Conservation (phyloP, 2,797 vertebrate genomes). For the Choloepus didactylus region DNA sequence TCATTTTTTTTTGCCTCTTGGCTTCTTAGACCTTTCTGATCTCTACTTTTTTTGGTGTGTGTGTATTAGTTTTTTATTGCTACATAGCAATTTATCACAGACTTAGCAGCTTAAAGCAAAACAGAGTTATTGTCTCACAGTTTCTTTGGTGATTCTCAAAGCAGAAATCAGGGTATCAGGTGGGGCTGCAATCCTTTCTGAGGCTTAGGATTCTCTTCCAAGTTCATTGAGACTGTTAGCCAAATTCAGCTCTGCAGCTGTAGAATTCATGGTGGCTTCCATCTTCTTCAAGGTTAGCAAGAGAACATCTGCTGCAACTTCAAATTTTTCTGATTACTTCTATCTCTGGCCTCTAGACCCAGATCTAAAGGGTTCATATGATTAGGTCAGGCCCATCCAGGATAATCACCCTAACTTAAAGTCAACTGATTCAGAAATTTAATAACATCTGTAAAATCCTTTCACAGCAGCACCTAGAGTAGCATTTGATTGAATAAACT, state of each 20-base stretch:
- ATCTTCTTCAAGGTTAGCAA: not conserved
- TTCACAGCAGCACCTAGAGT: not conserved
- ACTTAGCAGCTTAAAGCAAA: not conserved
- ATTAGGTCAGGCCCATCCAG: not conserved
- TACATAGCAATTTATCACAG: not conserved
- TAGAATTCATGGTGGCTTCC: not conserved
- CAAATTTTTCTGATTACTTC: not conserved
- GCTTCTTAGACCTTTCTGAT: not conserved
- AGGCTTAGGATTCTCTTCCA: not conserved
- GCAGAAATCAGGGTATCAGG: not conserved
- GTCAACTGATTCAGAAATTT: no score
- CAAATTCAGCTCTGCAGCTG: no score
- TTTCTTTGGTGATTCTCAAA: not conserved
- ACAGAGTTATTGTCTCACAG: not conserved
- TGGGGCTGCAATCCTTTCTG: not conserved
- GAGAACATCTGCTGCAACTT: not conserved
- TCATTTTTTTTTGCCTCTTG: no score
- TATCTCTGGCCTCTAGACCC: not conserved
- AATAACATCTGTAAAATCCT: not conserved
- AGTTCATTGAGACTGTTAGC: not conserved
- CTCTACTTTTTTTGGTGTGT: not conserved
- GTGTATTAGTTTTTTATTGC: not conserved
- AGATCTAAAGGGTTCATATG: not conserved
- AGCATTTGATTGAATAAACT: conserved; percentile 27
- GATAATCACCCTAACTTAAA: not conserved